Evolutionary conservation across 1,140 invertebrate species (phyloP).

Genomic region (Paracyclopina nana): DNA sequence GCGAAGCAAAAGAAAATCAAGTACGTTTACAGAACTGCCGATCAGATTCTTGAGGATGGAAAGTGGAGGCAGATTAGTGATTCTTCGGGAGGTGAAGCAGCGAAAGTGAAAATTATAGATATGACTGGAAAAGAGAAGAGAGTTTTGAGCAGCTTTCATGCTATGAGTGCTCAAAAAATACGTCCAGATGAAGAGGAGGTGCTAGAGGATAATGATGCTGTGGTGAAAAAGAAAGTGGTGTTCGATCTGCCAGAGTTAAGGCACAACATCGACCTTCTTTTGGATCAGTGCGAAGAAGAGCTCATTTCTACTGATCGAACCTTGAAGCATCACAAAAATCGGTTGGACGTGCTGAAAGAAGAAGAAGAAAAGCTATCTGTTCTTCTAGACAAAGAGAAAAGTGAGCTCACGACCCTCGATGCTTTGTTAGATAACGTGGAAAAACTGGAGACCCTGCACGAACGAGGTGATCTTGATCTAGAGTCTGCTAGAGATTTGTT

Average conservation of each 20-base stretch:
- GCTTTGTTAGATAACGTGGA: constrained; percentile 64
- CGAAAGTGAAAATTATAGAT: constrained; percentile 92
- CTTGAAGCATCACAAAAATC: constrained; percentile 49
- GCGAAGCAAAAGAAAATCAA: constrained; percentile 36
- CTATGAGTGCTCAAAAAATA: constrained; percentile 43
- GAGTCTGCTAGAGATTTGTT: constrained; percentile 51
- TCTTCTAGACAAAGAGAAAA: constrained; percentile 48
- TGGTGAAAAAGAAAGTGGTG: constrained; percentile 18
- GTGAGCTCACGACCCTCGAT: constrained; percentile 51
- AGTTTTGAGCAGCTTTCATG: constrained; percentile 84
- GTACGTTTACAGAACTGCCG: constrained; percentile 73
- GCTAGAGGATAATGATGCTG: not conserved
- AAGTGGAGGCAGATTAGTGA: constrained; percentile 18
- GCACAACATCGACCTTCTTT: constrained; percentile 75
- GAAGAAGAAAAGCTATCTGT: constrained; percentile 50
- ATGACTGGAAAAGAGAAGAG: constrained; percentile 89
- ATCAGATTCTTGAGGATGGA: constrained; percentile 72
- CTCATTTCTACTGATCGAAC: constrained; percentile 72
- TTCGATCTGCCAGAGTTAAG: constrained; percentile 63
- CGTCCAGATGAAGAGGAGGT: constrained; percentile 30
- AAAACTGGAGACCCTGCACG: constrained; percentile 62
- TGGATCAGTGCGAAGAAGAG: constrained; percentile 83
- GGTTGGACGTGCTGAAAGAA: constrained; percentile 50
- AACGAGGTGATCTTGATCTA: constrained; percentile 46
- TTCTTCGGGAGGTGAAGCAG: constrained; percentile 14